phyloP scores from a whole-genome alignment of 2,888 invertebrate genomes.

The Nephrotoma guestfalica region DNA sequence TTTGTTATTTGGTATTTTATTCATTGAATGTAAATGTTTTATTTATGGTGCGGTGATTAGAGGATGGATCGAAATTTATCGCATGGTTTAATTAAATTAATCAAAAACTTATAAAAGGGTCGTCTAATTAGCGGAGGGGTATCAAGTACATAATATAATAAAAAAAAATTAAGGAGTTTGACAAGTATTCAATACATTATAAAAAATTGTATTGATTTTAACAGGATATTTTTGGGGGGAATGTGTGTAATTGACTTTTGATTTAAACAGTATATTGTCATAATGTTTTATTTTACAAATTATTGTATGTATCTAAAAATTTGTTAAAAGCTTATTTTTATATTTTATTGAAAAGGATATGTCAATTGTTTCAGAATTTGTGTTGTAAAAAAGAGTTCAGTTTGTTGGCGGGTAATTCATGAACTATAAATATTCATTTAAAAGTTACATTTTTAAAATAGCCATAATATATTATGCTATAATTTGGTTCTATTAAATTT shows the following conservation, averaged over 20 bases:
- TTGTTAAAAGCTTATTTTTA: not conserved
- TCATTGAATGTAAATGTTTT: not conserved
- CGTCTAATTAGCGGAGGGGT: not conserved
- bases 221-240: not conserved
- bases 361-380: not conserved
- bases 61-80: not conserved
- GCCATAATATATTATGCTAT: not conserved
- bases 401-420: not conserved
- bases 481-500: not conserved
- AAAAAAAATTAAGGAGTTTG: too few species aligned
- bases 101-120: not conserved
- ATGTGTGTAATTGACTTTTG: not conserved
- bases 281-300: not conserved
- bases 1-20: not conserved
- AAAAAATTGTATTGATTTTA: not conserved
- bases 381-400: not conserved
- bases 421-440: not conserved
- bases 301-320: not conserved
- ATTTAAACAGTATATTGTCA: not conserved
- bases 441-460: not conserved
- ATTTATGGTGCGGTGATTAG: not conserved
- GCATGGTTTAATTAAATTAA: not conserved
- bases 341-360: not conserved
- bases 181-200: not conserved
- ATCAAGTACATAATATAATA: not conserved